phyloP scores from a whole-genome alignment of 2,888 invertebrate species.

The Hypercompe scribonia region DNA sequence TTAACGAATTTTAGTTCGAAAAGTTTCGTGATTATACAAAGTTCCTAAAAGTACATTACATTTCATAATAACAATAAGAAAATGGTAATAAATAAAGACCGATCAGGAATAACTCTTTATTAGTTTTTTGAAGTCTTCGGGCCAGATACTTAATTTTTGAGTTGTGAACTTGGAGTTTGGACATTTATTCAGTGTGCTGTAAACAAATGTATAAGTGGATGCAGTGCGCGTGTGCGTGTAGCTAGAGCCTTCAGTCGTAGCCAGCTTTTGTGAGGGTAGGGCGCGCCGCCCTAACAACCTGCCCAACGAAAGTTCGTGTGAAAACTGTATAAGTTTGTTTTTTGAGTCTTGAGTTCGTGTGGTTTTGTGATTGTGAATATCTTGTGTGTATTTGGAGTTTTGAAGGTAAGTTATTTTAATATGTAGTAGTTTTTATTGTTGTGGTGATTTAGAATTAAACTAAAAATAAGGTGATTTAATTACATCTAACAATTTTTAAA shows the following conservation, averaged over 20 bases:
- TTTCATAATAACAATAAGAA: background rate
- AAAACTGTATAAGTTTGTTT: slow-evolving; percentile 38
- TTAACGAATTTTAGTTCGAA: background rate
- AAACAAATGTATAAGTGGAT: slow-evolving; percentile 5
- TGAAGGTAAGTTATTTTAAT: slow-evolving; percentile 7
- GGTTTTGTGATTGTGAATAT: slow-evolving; percentile 18
- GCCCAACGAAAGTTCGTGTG: slow-evolving; percentile 39
- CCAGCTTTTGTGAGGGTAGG: slow-evolving; percentile 30
- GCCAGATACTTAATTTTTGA: background rate
- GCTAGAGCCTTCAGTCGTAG: slow-evolving; percentile 43
- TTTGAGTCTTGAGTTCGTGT: slow-evolving; percentile 22
- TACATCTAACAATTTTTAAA: background rate
- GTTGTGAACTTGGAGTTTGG: background rate
- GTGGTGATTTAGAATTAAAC: background rate
- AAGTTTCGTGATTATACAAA: too few species aligned
- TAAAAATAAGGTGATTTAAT: background rate
- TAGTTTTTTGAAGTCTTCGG: background rate
- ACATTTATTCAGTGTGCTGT: background rate
- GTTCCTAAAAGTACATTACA: background rate
- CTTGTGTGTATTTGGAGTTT: slow-evolving; percentile 13
- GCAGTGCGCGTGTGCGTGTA: slow-evolving; percentile 46
- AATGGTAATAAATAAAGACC: background rate
- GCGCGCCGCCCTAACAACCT: slow-evolving; percentile 35
- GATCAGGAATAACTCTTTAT: background rate
- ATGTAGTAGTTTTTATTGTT: background rate